Conservation (phyloP, 2,797 vertebrate genomes). For the Chelon auratus region DNA sequence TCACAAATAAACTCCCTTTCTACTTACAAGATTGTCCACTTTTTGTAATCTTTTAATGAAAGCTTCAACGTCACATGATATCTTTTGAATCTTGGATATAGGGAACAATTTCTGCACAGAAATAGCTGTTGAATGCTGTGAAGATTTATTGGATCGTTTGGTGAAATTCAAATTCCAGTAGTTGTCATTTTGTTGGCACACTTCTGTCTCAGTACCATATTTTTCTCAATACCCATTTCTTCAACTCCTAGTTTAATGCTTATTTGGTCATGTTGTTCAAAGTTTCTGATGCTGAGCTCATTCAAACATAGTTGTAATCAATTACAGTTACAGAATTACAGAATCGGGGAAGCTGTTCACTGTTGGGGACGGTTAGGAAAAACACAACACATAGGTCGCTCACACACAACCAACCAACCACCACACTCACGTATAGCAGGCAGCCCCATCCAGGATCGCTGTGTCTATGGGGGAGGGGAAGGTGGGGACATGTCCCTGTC, state of each 20-base stretch:
- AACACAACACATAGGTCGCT: not conserved
- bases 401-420: not conserved
- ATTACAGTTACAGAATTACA: too few relatives aligned
- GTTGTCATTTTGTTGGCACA: too few relatives aligned
- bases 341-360: too few relatives aligned
- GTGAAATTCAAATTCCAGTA: too few relatives aligned
- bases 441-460: conserved; percentile 15
- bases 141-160: too few relatives aligned
- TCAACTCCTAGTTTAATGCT: too few relatives aligned
- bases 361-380: not conserved
- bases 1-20: conserved; percentile 40
- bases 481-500: conserved; percentile 10
- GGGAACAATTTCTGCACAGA: too few relatives aligned
- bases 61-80: too few relatives aligned
- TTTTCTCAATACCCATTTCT: too few relatives aligned
- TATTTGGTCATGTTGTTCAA: not conserved
- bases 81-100: too few relatives aligned
- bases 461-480: conserved; percentile 30
- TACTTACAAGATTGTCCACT: not conserved
- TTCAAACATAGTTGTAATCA: not conserved
- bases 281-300: not conserved
- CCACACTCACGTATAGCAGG: conserved; percentile 39
- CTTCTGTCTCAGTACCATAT: too few relatives aligned
- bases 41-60: not conserved
- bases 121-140: too few relatives aligned